Evolutionary conservation across 1,140 invertebrate genomes (phyloP).

Genomic region (Pogonomyrmex californicus): DNA sequence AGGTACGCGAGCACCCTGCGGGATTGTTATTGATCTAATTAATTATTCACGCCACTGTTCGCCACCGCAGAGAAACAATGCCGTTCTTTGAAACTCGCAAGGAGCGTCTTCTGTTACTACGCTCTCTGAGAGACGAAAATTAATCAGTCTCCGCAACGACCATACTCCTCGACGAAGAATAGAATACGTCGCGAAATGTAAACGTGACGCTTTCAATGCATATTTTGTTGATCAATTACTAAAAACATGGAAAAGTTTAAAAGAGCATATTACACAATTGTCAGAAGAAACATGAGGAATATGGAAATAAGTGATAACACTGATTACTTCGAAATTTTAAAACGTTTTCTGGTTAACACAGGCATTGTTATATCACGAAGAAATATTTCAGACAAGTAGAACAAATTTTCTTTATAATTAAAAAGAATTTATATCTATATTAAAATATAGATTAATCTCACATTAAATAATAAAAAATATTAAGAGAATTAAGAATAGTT

Average conservation of each 20-base stretch:
- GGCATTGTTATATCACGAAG: neutral
- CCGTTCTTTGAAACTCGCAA: conserved; percentile 45
- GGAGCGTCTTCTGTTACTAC: conserved; percentile 26
- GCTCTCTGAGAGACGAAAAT: conserved; percentile 30
- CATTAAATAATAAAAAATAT: neutral
- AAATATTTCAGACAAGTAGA: too few species aligned
- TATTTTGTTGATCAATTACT: conserved; percentile 13
- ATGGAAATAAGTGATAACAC: too few species aligned
- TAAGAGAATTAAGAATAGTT: conserved; percentile 25
- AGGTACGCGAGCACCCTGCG: conserved; percentile 17
- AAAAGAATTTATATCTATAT: conserved; percentile 7
- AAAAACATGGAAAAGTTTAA: neutral
- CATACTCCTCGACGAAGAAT: neutral
- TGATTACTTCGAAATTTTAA: too few species aligned
- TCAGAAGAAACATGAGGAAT: too few species aligned
- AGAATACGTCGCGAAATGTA: conserved; percentile 35
- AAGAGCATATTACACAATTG: neutral
- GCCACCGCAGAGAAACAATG: conserved; percentile 26
- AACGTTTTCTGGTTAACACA: too few species aligned
- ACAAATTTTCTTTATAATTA: too few species aligned
- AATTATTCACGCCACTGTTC: conserved; percentile 68
- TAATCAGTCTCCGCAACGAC: conserved; percentile 28
- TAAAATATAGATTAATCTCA: conserved; percentile 52
- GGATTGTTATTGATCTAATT: conserved; percentile 64
- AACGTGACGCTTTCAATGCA: conserved; percentile 18